Base-by-base conservation (phyloP, 37 sponge, comb jelly and placozoan species). In the Aplysina aerophoba region DNA sequence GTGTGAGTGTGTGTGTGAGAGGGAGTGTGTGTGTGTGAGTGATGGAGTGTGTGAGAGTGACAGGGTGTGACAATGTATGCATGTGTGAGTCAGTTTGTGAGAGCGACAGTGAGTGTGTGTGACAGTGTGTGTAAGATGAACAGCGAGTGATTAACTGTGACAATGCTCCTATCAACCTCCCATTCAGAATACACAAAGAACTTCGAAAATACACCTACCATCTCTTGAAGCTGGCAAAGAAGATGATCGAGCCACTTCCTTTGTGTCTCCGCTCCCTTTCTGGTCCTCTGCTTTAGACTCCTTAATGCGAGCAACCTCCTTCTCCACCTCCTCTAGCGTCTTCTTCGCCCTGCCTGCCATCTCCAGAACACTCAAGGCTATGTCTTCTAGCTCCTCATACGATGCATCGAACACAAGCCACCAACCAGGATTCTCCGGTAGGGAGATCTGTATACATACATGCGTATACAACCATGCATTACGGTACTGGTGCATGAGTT, bases 371-470 rank as follows among this genome's bases (percentile, higher is more conserved):
- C 87, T 87, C 14, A 82, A 28, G 22, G 66, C 41, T 33, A 31
- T 83, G 37, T 83, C 94, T 83, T 97, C 89, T n/a, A 97, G 80
- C 50, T 90, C 91, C 55, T 84, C 79, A 12, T 66, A 37, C 0
- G 68, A 38, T 1, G 83, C 89, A 55, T 92, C 95, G 66, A 96
- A 96, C 60, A 98, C 60, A 41, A 69, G 81, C 90, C 92, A 98
- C 99, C 99, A 98, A 16, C 95, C 84, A 8, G 99, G 99, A 11
- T 67, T 86, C 82, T 89, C 81, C 1, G 96, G 96, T 0, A 98
- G 90, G 35, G 89, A 77, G 30, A 98, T 86, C 95, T 97, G 73
- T 16, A 65, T 41, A 69, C 39, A 83, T 68, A 13, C 84, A 83
- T 39, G 62, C 64, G 39, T 15, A 21, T 34, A 81, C 61, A 82